Percentiles rank a stretch among this genome's conserved stretches.
Conservation (phyloP, 1,140 invertebrate genomes). For the Andrena cerasifolii region DNA sequence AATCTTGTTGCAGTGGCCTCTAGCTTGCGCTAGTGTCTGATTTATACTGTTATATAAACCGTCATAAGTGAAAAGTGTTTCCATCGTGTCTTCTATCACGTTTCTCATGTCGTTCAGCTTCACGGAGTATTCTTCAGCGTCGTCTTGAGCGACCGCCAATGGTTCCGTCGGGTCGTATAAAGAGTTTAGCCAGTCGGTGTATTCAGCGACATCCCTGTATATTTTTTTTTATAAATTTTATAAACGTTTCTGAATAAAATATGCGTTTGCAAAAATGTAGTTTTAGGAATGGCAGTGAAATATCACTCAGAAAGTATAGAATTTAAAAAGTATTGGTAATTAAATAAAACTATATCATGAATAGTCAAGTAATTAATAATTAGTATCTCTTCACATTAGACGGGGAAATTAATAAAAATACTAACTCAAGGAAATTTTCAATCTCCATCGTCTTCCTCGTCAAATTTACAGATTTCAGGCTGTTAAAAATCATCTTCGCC, state of each 20-base stretch:
- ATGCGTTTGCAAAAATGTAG: not conserved
- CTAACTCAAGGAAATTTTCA: slow-evolving; percentile 80
- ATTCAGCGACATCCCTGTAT: slow-evolving; percentile 70
- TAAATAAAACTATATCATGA: too few relatives aligned
- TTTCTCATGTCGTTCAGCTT: slow-evolving; percentile 74
- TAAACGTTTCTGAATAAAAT: not conserved
- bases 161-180: slow-evolving; percentile 78
- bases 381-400: too few relatives aligned
- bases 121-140: slow-evolving; percentile 68
- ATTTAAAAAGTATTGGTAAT: too few relatives aligned
- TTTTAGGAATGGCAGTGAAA: too few relatives aligned
- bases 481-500: slow-evolving; percentile 83
- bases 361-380: too few relatives aligned
- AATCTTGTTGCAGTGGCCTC: slow-evolving; percentile 64
- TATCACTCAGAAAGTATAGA: too few relatives aligned
- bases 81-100: slow-evolving; percentile 74
- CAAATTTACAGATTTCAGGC: slow-evolving; percentile 83
- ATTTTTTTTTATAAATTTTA: slow-evolving; percentile 5
- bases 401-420: slow-evolving; percentile 13
- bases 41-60: slow-evolving; percentile 74
- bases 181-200: slow-evolving; percentile 78
- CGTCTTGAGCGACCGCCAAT: slow-evolving; percentile 72
- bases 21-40: slow-evolving; percentile 63
- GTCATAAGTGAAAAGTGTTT: slow-evolving; percentile 76
- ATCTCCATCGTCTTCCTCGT: slow-evolving; percentile 75